Conservation (phyloP, 2,113 vertebrate genomes). For the Pelobates fuscus region DNA sequence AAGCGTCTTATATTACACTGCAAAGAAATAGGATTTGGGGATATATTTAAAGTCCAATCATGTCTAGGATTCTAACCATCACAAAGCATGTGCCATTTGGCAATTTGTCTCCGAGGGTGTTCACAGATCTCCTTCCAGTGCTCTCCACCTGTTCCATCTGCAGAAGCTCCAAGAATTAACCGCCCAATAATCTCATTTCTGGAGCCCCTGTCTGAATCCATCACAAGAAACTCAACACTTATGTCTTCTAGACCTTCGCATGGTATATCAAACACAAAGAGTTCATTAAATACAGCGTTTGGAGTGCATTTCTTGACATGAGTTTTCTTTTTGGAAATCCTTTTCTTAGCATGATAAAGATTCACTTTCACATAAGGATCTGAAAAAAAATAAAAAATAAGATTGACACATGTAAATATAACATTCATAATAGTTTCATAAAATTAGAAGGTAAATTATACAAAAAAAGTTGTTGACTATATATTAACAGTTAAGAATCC, state of each 20-base stretch:
- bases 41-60: constrained; percentile 56
- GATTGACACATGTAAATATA: background rate
- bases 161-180: constrained; percentile 81
- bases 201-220: constrained; percentile 90
- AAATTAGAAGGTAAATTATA: too few species aligned
- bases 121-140: constrained; percentile 98
- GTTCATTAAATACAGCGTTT: constrained; percentile 96
- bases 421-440: too few species aligned
- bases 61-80: constrained; percentile 76
- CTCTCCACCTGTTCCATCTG: constrained; percentile 85
- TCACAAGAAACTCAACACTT: constrained; percentile 94
- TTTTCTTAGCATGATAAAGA: constrained; percentile 92
- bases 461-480: too few species aligned
- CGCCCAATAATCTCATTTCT: constrained; percentile 83
- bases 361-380: constrained; percentile 98
- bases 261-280: constrained; percentile 95
- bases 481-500: too few species aligned
- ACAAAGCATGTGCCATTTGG: constrained; percentile 92
- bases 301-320: constrained; percentile 95
- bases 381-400: constrained; percentile 55
- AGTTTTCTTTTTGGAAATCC: constrained; percentile 97
- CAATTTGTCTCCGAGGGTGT: constrained; percentile 94
- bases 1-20: constrained; percentile 58
- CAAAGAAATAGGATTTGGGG: constrained; percentile 64
- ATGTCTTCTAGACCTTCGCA: constrained; percentile 89